phyloP scores from a whole-genome alignment of 2,113 vertebrate species.

The Oxygymnocypris stewartii region DNA sequence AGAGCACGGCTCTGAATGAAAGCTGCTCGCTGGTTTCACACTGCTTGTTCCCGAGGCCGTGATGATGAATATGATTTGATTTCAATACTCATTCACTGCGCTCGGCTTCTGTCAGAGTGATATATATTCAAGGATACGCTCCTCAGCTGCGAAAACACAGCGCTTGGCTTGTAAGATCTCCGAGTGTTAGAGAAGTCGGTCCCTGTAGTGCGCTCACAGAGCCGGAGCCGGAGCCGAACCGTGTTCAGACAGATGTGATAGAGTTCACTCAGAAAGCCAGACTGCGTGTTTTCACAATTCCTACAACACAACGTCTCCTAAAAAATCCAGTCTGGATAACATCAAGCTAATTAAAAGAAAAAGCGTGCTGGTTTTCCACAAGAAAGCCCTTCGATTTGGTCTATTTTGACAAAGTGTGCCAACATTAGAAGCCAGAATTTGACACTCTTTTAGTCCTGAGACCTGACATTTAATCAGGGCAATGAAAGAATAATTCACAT shows the following conservation, averaged over 20 bases:
- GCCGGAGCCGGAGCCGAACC: slow-evolving; percentile 47
- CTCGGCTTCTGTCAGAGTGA: slow-evolving; percentile 64
- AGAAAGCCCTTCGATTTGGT: slow-evolving; percentile 12
- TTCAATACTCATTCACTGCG: slow-evolving; percentile 61
- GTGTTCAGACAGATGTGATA: slow-evolving; percentile 50
- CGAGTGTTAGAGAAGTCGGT: slow-evolving; percentile 58
- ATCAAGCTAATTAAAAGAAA: slow-evolving; percentile 44
- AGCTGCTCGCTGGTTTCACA: neutral
- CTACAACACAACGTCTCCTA: too few species aligned
- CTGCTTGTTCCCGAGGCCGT: slow-evolving; percentile 26
- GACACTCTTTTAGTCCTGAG: slow-evolving; percentile 24
- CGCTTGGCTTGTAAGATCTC: slow-evolving; percentile 51
- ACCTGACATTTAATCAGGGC: slow-evolving; percentile 37
- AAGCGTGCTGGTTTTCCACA: slow-evolving; percentile 32
- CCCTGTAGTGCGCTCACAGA: slow-evolving; percentile 54
- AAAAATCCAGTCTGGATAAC: slow-evolving; percentile 33
- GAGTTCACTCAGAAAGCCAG: slow-evolving; percentile 38
- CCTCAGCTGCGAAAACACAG: slow-evolving; percentile 70
- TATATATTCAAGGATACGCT: slow-evolving; percentile 64
- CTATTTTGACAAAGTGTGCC: slow-evolving; percentile 30
- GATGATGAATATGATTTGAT: slow-evolving; percentile 61
- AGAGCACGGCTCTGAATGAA: neutral
- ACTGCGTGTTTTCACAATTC: slow-evolving; percentile 41
- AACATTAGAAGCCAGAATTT: neutral
- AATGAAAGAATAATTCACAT: slow-evolving; percentile 39